Conservation (phyloP, 1,140 invertebrate species). For the Lucilia cuprina region DNA sequence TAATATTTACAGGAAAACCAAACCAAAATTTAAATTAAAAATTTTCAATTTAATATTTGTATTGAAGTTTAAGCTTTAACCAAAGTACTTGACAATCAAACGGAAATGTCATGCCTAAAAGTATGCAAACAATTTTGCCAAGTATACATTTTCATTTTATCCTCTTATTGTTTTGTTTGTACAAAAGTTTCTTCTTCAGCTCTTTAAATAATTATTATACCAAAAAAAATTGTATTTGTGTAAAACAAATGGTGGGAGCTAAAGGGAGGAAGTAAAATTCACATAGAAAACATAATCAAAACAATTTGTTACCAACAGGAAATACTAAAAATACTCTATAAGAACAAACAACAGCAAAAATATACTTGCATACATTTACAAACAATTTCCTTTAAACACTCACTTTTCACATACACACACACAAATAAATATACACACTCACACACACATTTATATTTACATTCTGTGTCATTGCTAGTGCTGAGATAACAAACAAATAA, state of each 20-base stretch:
- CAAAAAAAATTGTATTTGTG: not conserved
- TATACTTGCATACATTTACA: not conserved
- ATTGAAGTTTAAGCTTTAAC: not conserved
- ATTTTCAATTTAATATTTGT: not conserved
- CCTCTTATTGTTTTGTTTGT: not conserved
- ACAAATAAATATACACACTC: too few species aligned
- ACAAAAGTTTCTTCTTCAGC: not conserved
- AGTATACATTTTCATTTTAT: conserved; percentile 5
- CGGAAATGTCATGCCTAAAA: conserved; percentile 6
- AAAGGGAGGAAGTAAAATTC: not conserved
- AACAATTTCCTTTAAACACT: not conserved
- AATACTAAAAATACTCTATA: not conserved
- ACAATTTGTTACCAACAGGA: conserved; percentile 14
- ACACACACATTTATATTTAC: not conserved
- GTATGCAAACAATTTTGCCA: conserved; percentile 6
- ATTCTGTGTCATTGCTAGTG: not conserved
- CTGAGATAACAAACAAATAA: conserved; percentile 14
- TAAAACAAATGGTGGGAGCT: not conserved
- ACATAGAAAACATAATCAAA: not conserved
- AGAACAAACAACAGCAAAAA: not conserved
- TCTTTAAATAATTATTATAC: not conserved
- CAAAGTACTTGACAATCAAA: not conserved
- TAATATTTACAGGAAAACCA: not conserved
- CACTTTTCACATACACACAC: too few species aligned
- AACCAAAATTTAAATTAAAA: not conserved